Evolutionary conservation across 2,113 vertebrate species (phyloP).

Genomic region (Silurus asotus): DNA sequence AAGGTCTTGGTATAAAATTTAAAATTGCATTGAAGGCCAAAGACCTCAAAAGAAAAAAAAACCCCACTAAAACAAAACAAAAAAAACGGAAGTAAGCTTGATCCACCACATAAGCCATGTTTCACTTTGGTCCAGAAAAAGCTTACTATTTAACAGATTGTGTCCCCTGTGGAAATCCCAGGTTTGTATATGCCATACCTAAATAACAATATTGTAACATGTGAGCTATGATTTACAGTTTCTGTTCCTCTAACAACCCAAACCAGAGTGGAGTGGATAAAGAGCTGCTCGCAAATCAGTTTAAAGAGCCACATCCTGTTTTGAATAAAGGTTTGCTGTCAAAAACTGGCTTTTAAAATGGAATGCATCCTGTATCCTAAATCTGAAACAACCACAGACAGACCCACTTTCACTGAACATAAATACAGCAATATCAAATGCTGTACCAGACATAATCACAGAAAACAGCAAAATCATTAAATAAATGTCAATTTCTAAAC

Average conservation of each 20-base stretch:
- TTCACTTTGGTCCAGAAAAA: slow-evolving; percentile 19
- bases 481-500: slow-evolving; percentile 23
- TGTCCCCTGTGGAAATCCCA: slow-evolving; percentile 13
- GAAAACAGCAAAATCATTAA: neutral
- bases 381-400: neutral
- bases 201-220: slow-evolving; percentile 8
- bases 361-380: neutral
- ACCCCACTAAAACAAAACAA: neutral
- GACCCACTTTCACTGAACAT: neutral
- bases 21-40: slow-evolving; percentile 10
- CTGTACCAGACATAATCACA: neutral
- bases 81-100: slow-evolving; percentile 3
- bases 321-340: neutral
- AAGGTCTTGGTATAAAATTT: neutral
- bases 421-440: neutral
- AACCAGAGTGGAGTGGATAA: slow-evolving; percentile 13
- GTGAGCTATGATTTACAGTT: slow-evolving; percentile 19
- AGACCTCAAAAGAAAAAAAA: neutral
- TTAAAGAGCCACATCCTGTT: neutral
- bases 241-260: slow-evolving; percentile 30
- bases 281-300: slow-evolving; percentile 17
- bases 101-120: slow-evolving; percentile 31
- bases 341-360: neutral
- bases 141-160: slow-evolving; percentile 35
- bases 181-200: slow-evolving; percentile 21